These are phyloP conservation scores for Lamprologus lemairii DNA, from an alignment of 2,113 vertebrate genomes.

Conservation along the genomic window DNA sequence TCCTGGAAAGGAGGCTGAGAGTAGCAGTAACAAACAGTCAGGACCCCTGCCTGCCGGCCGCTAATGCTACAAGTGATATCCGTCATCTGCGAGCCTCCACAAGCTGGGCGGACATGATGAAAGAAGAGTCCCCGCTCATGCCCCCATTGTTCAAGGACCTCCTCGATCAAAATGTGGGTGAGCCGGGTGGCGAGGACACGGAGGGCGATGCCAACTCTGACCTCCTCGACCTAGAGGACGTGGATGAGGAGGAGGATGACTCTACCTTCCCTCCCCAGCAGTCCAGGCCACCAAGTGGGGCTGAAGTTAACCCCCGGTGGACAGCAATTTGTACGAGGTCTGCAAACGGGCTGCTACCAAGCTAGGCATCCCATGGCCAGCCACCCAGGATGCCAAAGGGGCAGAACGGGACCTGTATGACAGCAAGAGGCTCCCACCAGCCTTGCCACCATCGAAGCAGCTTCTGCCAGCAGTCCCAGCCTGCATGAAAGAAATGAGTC, in stretches of 20 bases:
- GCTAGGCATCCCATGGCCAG: neutral
- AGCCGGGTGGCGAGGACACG: neutral
- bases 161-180: neutral
- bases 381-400: neutral
- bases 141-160: neutral
- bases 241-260: neutral
- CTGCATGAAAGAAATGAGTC: neutral
- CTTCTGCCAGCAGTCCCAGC: rapidly evolving
- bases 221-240: neutral
- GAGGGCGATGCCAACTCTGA: neutral
- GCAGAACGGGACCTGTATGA: neutral
- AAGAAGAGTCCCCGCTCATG: neutral
- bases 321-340: neutral
- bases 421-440: neutral
- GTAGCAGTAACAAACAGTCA: neutral
- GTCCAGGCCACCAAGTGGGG: neutral
- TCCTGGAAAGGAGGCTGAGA: neutral
- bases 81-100: neutral
- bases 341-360: neutral
- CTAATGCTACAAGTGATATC: neutral
- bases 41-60: neutral
- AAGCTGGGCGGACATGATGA: neutral
- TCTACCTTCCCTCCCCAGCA: neutral
- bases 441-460: neutral
- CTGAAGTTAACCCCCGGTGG: neutral